Conservation (phyloP, 2,888 invertebrate species). For the Salticus scenicus region DNA sequence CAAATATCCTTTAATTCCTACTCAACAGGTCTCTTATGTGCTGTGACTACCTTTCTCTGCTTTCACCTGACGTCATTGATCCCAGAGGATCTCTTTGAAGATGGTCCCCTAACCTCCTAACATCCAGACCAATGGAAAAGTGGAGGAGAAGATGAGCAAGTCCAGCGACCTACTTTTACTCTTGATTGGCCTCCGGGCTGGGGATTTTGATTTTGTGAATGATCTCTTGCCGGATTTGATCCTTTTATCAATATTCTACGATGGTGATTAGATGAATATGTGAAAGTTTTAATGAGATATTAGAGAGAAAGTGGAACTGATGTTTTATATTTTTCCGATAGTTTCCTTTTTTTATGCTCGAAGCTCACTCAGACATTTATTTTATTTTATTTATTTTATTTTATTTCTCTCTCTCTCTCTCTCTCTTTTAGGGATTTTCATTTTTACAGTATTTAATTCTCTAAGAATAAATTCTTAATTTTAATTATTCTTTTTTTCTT, state of each 20-base stretch:
- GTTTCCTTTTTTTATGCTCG: too few species aligned
- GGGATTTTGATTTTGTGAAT: conserved; percentile 49
- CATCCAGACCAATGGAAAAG: conserved; percentile 52
- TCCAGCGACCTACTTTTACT: conserved; percentile 39
- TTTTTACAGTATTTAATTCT: too few species aligned
- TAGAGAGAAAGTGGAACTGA: neutral
- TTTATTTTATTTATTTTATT: too few species aligned
- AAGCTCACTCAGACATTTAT: too few species aligned
- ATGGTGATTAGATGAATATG: neutral
- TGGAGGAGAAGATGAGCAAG: conserved; percentile 42
- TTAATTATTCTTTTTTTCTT: too few species aligned
- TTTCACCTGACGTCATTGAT: conserved; percentile 35
- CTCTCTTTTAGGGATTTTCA: too few species aligned
- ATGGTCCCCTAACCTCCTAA: conserved; percentile 62
- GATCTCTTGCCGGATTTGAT: neutral
- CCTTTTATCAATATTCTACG: neutral
- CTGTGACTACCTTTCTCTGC: conserved; percentile 21
- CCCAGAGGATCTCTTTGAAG: conserved; percentile 20
- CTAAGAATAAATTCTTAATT: too few species aligned
- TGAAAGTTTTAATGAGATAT: neutral
- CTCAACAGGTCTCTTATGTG: conserved; percentile 31
- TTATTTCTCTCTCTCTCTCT: too few species aligned
- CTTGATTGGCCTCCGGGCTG: conserved; percentile 22
- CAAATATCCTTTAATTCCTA: conserved; percentile 33
- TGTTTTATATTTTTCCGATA: neutral